Evolutionary conservation across 1,140 invertebrate species (phyloP), one percentile per base, ranked within the genome.

Genomic region (Marisa cornuarietis): DNA sequence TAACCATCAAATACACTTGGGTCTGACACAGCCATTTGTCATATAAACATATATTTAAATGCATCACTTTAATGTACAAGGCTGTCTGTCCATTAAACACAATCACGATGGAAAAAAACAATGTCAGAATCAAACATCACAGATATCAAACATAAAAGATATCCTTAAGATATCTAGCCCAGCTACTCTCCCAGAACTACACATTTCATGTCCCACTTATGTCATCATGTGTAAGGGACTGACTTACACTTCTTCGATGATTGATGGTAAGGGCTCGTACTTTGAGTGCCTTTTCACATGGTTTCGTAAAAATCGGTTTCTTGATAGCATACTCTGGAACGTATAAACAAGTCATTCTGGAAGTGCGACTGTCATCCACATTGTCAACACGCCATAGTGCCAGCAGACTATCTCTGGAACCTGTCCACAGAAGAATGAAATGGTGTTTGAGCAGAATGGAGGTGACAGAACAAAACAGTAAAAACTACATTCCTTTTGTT

Each of bases 181-280:
- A 42, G 31, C 31, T 42, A 42, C 31, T 42, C 31, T 42, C 6
- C 31, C 31, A 42, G 31, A 42, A 42, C 6, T 42, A 42, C 31
- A 77, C n/a, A 18, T 54, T 2, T 18, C 8, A 58, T 58, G 54
- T 18, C 16, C 9, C 16, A 58, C 8, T 42, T 42, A 6, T 42
- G 31, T 42, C 6, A 42, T 42, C 31, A 42, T 42, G 31, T 6
- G 31, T 42, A 0, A 58, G 11, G 1, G 16, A 74, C 49, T 61
- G 5, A 81, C 84, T 84, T 76, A 90, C 89, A 81, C 87, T 84
- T 78, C 83, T 84, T 11, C 86, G 84, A 85, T 95, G 93, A 90
- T 98, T 97, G 86, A 96, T 98, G 49, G 95, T 95, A 26, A 99
- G 90, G 42, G 97, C 96, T 81, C 97, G 93, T 20, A 98, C 94